Percentiles rank a stretch among this genome's conserved stretches.
Evolutionary conservation across 2,888 invertebrate genomes (phyloP).

Genomic region (Hermaeophaga mercurialis): DNA sequence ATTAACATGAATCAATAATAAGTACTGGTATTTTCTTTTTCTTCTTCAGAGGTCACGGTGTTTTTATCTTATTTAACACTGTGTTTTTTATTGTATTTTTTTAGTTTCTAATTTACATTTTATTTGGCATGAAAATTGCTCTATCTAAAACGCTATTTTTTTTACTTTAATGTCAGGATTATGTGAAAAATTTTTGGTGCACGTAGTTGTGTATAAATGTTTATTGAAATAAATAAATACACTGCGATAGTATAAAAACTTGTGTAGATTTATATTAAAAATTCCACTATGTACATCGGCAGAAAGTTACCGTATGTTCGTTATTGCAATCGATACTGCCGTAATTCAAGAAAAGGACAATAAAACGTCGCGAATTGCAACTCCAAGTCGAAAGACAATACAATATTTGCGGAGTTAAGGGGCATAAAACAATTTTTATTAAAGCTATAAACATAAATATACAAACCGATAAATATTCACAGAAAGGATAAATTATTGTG

Average conservation of each 20-base stretch:
- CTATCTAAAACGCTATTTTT: no score
- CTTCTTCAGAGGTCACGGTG: no score
- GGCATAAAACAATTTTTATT: slow-evolving; percentile 39
- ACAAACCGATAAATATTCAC: slow-evolving; percentile 34
- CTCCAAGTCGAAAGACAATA: slow-evolving; percentile 35
- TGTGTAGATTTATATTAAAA: not conserved
- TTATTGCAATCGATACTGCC: slow-evolving; percentile 37
- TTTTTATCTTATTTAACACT: no score
- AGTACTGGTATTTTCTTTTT: no score
- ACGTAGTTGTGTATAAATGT: no score
- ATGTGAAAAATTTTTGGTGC: no score
- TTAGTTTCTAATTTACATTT: no score
- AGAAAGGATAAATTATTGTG: slow-evolving; percentile 23
- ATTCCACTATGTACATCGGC: slow-evolving; percentile 23
- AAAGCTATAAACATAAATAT: slow-evolving; percentile 37
- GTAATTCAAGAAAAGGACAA: slow-evolving; percentile 34
- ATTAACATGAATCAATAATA: no score
- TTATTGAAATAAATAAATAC: no score
- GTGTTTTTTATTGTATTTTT: no score
- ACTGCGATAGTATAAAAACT: not conserved
- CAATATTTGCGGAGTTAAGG: slow-evolving; percentile 36
- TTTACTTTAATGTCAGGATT: no score
- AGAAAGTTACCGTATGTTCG: slow-evolving; percentile 34
- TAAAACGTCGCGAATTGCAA: slow-evolving; percentile 34
- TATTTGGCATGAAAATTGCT: no score